A percentile compares a stretch with the other conserved stretches of the same genome.
These are phyloP conservation scores for Cranoglanis bouderius DNA, from an alignment of 2,113 vertebrate species.

Conservation along the genomic window DNA sequence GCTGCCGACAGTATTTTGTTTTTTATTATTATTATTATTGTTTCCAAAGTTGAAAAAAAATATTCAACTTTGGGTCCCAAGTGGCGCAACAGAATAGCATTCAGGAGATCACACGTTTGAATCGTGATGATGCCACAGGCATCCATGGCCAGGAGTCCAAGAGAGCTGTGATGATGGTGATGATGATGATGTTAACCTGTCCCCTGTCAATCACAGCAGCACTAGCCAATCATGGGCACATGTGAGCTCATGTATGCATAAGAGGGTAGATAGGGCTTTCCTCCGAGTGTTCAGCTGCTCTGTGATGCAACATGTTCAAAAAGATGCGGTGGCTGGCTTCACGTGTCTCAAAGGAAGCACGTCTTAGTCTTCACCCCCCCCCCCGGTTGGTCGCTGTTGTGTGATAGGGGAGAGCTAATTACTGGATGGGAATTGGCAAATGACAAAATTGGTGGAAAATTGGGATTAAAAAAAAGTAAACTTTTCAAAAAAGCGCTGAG, in stretches of 20 bases:
- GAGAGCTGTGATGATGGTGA: not conserved
- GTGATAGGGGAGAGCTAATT: not conserved
- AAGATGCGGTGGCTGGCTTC: not conserved
- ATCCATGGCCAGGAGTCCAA: not conserved
- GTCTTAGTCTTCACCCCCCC: not conserved
- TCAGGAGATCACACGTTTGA: not conserved
- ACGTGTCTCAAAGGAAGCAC: not conserved
- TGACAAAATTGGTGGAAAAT: not conserved
- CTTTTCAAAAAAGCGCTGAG: not conserved
- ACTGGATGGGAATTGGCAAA: not conserved
- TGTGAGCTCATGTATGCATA: not conserved
- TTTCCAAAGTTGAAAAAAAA: not conserved
- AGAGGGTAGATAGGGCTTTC: not conserved
- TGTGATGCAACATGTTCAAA: not conserved
- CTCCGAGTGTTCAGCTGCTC: not conserved
- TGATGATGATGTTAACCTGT: not conserved
- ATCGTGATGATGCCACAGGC: not conserved
- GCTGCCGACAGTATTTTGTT: not conserved
- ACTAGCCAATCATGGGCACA: not conserved
- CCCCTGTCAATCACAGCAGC: not conserved
- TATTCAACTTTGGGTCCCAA: not conserved
- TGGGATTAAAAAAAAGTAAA: not conserved
- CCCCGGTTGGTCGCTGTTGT: not conserved
- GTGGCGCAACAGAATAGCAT: not conserved
- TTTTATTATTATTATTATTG: not conserved